phyloP scores from a whole-genome alignment of 30 jellyfish, hydroid and myxozoan genomes.

The Aurelia sp. region DNA sequence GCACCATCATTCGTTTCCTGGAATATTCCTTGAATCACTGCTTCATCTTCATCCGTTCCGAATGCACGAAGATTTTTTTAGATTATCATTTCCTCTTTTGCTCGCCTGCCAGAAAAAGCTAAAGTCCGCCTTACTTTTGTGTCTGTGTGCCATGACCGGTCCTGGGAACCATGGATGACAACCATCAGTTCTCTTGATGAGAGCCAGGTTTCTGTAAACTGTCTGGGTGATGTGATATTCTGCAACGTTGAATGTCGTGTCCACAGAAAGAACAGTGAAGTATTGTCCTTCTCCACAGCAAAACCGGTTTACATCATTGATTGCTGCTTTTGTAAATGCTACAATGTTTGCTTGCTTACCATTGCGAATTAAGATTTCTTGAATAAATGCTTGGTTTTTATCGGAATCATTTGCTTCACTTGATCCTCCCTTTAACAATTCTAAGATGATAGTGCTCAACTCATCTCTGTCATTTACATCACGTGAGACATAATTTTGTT shows the following conservation, averaged over 20 bases:
- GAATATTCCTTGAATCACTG: neutral
- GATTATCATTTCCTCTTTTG: neutral
- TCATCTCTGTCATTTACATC: too few species aligned
- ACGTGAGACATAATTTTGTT: too few species aligned
- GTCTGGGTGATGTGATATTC: constrained; percentile 15
- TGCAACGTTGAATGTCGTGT: constrained; percentile 2
- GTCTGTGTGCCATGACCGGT: constrained; percentile 23
- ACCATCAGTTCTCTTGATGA: neutral
- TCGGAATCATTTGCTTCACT: neutral
- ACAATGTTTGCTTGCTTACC: constrained; percentile 9
- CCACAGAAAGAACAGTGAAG: neutral
- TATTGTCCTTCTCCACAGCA: neutral
- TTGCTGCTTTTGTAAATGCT: neutral
- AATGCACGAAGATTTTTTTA: neutral
- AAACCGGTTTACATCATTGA: neutral
- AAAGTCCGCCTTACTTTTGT: neutral
- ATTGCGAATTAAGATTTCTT: neutral
- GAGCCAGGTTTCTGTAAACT: neutral
- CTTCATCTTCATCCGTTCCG: neutral
- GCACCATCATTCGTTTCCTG: neutral
- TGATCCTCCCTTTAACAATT: neutral
- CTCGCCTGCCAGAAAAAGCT: constrained; percentile 8
- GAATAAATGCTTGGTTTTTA: neutral
- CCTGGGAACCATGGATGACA: constrained; percentile 39
- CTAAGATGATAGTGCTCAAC: neutral